Percentiles rank a stretch among this genome's conserved stretches.
Evolutionary conservation across 2,888 invertebrate genomes (phyloP).

Genomic region (Caenorhabditis sp.): DNA sequence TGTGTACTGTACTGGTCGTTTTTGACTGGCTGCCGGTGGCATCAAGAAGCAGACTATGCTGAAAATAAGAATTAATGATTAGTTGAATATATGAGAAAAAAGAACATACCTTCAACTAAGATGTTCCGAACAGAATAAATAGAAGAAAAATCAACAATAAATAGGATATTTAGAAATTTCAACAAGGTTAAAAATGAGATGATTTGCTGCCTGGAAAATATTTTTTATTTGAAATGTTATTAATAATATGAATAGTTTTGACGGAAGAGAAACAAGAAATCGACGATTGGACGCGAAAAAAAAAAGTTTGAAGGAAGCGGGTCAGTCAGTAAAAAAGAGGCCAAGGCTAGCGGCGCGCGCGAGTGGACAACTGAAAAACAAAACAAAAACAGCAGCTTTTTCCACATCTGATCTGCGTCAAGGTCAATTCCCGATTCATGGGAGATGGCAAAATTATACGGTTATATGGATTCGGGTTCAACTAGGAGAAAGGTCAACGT

Average conservation of each 20-base stretch:
- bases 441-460: too few relatives aligned
- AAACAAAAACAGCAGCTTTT: not conserved
- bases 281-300: not conserved
- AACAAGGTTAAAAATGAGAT: not conserved
- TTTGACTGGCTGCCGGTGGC: slow-evolving; percentile 5
- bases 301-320: not conserved
- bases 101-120: not conserved
- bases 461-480: too few relatives aligned
- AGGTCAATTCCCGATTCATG: too few relatives aligned
- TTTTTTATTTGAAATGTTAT: too few relatives aligned
- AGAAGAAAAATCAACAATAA: not conserved
- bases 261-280: not conserved
- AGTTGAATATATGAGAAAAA: not conserved
- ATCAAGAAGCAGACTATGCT: slow-evolving; percentile 3
- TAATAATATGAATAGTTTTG: not conserved
- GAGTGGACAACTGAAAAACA: not conserved
- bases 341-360: not conserved
- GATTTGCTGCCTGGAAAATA: not conserved
- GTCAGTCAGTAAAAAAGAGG: not conserved
- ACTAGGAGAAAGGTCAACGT: too few relatives aligned
- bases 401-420: too few relatives aligned
- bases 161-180: not conserved
- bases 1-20: slow-evolving; percentile 1
- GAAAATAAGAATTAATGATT: not conserved
- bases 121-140: not conserved